A percentile compares a stretch with the other conserved stretches of the same genome.
These are phyloP conservation scores for Microtus ochrogaster DNA, from an alignment of 2,113 vertebrate species.

Conservation along the genomic window DNA sequence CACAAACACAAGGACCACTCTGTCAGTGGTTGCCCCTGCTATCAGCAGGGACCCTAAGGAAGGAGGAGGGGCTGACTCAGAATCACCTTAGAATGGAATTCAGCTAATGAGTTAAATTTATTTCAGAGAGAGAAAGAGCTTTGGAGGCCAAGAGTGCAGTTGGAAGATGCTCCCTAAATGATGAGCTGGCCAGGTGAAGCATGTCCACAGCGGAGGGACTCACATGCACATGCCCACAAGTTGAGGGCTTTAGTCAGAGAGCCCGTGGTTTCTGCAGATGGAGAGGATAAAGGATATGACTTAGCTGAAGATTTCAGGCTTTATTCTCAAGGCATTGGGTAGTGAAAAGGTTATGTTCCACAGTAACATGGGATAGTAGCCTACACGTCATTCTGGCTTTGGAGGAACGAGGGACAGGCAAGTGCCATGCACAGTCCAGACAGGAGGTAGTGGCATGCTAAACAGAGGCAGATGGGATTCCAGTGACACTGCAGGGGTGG, in stretches of 20 bases:
- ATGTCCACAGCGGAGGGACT: neutral
- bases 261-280: neutral
- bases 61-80: no score
- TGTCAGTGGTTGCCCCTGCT: neutral
- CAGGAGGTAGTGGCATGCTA: neutral
- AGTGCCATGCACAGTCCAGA: neutral
- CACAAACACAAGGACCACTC: neutral
- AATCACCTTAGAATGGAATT: neutral
- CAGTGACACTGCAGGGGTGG: neutral
- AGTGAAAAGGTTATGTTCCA: neutral
- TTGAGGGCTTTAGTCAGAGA: neutral
- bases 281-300: neutral
- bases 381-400: neutral
- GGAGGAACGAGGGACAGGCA: neutral
- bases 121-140: neutral
- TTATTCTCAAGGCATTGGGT: neutral
- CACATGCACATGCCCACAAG: neutral
- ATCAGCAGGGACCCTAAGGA: neutral
- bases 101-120: neutral
- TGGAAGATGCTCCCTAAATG: neutral
- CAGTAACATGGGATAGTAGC: neutral
- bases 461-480: neutral
- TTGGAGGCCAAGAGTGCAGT: rapidly evolving
- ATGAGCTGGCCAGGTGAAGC: neutral
- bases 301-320: neutral